Percentiles rank a stretch among this genome's conserved stretches.
phyloP scores from a whole-genome alignment of 2,113 vertebrate genomes.

The Petromus typicus region DNA sequence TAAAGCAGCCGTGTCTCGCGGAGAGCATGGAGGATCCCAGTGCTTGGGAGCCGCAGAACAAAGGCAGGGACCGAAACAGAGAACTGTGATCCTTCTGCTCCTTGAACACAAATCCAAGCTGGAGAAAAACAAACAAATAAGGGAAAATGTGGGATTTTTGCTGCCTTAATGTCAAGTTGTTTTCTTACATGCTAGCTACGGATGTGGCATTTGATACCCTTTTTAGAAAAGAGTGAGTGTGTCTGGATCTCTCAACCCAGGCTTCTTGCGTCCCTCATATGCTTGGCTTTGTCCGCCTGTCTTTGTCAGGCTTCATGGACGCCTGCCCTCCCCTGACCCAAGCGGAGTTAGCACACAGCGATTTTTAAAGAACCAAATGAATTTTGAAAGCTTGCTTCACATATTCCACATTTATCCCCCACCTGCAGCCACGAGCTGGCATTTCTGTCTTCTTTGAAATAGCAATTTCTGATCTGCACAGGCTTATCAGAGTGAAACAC shows the following conservation, averaged over 20 bases:
- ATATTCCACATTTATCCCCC: conserved; percentile 8
- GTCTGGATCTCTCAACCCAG: not conserved
- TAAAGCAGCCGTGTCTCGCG: not conserved
- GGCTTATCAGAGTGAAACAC: conserved; percentile 63
- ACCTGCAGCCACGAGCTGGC: conserved; percentile 16
- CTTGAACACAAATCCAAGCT: not conserved
- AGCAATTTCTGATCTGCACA: conserved; percentile 49
- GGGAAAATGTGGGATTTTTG: not conserved
- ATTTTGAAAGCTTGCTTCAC: conserved; percentile 13
- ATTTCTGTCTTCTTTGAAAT: conserved; percentile 66
- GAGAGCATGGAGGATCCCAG: not conserved
- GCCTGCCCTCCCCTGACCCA: not conserved
- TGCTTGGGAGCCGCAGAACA: not conserved
- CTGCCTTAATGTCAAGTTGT: not conserved
- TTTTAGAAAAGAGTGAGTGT: not conserved
- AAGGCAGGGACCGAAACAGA: not conserved
- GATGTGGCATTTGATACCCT: not conserved
- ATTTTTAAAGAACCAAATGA: conserved; percentile 54
- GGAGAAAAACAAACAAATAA: not conserved
- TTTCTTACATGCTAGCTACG: not conserved
- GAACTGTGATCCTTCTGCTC: not conserved
- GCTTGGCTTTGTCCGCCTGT: not conserved
- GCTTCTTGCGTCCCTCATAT: not conserved
- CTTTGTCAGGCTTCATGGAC: not conserved
- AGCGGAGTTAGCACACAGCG: not conserved